Conservation (phyloP, 2,888 invertebrate species). For the Erynnis tages region DNA sequence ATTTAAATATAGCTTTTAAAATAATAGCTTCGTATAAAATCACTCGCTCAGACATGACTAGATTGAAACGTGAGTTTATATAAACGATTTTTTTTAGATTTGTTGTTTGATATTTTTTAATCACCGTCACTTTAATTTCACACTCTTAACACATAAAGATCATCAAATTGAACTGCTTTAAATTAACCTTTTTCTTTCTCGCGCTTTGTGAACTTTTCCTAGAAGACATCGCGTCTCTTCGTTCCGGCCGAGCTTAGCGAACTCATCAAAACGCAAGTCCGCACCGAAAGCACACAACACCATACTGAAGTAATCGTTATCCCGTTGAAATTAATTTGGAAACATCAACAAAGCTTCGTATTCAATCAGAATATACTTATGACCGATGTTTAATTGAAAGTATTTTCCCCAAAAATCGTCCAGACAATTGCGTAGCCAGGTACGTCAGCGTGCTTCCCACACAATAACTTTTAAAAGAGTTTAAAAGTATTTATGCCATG, state of each 20-base stretch:
- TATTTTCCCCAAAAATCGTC: slow-evolving; percentile 3
- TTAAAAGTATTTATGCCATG: slow-evolving; percentile 18
- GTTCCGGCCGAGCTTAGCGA: slow-evolving; percentile 44
- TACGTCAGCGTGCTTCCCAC: slow-evolving; percentile 11
- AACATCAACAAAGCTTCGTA: slow-evolving; percentile 2
- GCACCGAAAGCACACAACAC: slow-evolving; percentile 55
- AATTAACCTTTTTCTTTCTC: slow-evolving; percentile 50
- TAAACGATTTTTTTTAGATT: too few species aligned
- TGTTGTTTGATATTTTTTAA: too few species aligned
- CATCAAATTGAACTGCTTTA: slow-evolving; percentile 22
- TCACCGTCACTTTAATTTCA: neutral
- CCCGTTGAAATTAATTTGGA: slow-evolving; percentile 30
- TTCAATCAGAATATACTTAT: neutral
- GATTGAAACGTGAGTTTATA: too few species aligned
- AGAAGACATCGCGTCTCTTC: slow-evolving; percentile 39
- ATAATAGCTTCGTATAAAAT: too few species aligned
- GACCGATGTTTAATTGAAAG: neutral
- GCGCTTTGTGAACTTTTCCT: slow-evolving; percentile 33
- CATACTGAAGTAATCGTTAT: slow-evolving; percentile 10
- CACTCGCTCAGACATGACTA: too few species aligned
- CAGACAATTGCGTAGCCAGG: slow-evolving; percentile 7
- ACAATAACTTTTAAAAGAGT: slow-evolving; percentile 13
- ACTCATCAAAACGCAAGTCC: slow-evolving; percentile 43
- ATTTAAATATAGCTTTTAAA: too few species aligned
- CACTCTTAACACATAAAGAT: too few species aligned